A percentile compares a stretch with the other conserved stretches of the same genome.
phyloP scores from a whole-genome alignment of 2,888 invertebrate genomes.

The Drosophila recens region DNA sequence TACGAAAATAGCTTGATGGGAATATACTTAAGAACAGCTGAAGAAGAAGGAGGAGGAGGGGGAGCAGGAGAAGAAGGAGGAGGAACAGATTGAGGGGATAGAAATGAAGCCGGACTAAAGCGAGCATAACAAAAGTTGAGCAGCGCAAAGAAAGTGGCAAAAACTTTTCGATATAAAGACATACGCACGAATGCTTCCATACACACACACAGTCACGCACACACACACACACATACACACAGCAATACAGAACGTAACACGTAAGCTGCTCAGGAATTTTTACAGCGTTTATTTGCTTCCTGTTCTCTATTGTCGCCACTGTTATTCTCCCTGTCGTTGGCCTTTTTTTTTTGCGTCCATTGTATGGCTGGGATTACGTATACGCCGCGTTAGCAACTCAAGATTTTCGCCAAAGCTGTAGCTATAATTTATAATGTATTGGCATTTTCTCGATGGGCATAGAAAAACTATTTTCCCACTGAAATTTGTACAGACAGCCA shows the following conservation, averaged over 20 bases:
- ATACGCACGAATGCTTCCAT: conserved; percentile 71
- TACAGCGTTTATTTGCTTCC: conserved; percentile 71
- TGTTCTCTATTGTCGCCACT: conserved; percentile 68
- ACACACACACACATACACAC: conserved; percentile 15
- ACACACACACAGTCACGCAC: conserved; percentile 24
- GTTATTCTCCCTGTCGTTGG: conserved; percentile 40
- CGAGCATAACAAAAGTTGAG: conserved; percentile 80
- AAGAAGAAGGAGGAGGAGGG: conserved; percentile 18
- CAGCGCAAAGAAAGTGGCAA: conserved; percentile 74
- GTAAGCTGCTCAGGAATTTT: conserved; percentile 71
- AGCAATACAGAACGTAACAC: conserved; percentile 49
- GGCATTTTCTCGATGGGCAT: conserved; percentile 41
- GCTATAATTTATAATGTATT: conserved; percentile 77
- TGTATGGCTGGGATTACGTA: conserved; percentile 66
- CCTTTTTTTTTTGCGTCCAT: conserved; percentile 35
- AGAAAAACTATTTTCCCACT: conserved; percentile 41
- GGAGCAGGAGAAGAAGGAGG: too few relatives aligned
- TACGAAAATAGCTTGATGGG: conserved; percentile 44
- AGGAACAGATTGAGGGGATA: neutral
- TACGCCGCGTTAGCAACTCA: conserved; percentile 59
- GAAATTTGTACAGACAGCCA: conserved; percentile 18
- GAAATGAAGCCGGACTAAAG: conserved; percentile 56
- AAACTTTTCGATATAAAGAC: conserved; percentile 78
- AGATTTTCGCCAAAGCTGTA: conserved; percentile 50
- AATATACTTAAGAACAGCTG: conserved; percentile 16